Evolutionary conservation across 2,888 invertebrate genomes (phyloP), one percentile per base, ranked within the genome.

Genomic region (Colostygia pectinataria): DNA sequence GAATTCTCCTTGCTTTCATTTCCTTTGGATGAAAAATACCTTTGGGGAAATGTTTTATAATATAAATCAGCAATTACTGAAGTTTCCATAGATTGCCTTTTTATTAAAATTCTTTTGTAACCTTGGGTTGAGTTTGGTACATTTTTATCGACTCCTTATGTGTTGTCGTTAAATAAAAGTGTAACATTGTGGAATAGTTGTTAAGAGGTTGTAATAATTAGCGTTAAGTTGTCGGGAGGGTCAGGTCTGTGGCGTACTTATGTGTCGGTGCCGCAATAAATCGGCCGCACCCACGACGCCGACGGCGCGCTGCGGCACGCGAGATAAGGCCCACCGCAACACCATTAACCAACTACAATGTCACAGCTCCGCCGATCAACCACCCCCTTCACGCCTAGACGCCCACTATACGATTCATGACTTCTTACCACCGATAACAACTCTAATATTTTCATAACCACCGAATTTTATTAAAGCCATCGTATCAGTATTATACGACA

Each of bases 321-420:
- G 69, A 83, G 83, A 84, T 86, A 86, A 84, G 82, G 78, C 81
- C 77, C 80, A 76, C 78, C 78, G 76, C 76, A 74, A 75, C 77
- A 74, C 80, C 75, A 80, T 83, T 80, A 77, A 75, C 68, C 71
- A 57, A 73, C 74, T 74, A 79, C 74, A 80, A 75, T 78, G 77
- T 81, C 77, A 76, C 73, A 71, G 71, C 72, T 68, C 63, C 66
- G 54, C 69, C 71, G 68, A 77, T 72, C 73, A 73, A 69, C 73
- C 62, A 65, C 65, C 61, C 38, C 42, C 24, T 44, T 27, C 39
- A 44, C 28, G 47, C 33, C 33, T 34, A 41, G 45, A 58, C 61
- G 56, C 70, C 68, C 66, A 65, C 67, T 20, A 62, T 66, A 67
- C 65, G 58, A 66, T 76, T 77, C 75, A 77, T 72, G 69, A 71